Percentiles rank a stretch among this genome's conserved stretches.
These are phyloP conservation scores for Halichoeres trimaculatus DNA, from an alignment of 2,113 vertebrate genomes.

Conservation along the genomic window DNA sequence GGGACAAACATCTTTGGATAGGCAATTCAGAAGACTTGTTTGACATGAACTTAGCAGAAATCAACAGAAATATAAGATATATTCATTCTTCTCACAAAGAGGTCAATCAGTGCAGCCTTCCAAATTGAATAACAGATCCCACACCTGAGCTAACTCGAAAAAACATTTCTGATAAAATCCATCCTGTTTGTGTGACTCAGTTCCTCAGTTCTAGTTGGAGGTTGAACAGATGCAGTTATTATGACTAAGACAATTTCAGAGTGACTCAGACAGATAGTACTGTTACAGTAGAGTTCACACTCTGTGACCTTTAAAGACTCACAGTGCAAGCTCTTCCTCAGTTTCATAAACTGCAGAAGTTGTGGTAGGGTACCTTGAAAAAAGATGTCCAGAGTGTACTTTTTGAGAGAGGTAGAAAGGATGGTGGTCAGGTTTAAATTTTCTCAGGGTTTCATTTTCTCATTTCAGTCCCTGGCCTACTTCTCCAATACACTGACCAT, in stretches of 20 bases:
- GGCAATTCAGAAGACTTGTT: too few relatives aligned
- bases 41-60: too few relatives aligned
- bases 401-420: neutral
- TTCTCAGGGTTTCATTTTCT: neutral
- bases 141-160: too few relatives aligned
- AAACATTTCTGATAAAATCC: neutral
- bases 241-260: neutral
- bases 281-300: neutral
- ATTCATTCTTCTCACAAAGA: neutral
- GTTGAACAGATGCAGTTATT: neutral
- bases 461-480: neutral
- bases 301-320: constrained; percentile 2
- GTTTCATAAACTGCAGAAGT: constrained; percentile 44
- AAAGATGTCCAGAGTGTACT: neutral
- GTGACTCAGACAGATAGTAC: neutral
- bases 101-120: neutral
- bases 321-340: neutral
- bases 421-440: neutral
- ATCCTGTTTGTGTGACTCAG: neutral
- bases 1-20: too few relatives aligned
- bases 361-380: neutral
- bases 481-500: constrained; percentile 29
- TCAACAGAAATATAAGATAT: too few relatives aligned
- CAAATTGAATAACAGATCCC: too few relatives aligned
- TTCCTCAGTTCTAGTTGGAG: neutral